phyloP scores from a whole-genome alignment of 2,797 vertebrate species.

The Tapirus indicus region DNA sequence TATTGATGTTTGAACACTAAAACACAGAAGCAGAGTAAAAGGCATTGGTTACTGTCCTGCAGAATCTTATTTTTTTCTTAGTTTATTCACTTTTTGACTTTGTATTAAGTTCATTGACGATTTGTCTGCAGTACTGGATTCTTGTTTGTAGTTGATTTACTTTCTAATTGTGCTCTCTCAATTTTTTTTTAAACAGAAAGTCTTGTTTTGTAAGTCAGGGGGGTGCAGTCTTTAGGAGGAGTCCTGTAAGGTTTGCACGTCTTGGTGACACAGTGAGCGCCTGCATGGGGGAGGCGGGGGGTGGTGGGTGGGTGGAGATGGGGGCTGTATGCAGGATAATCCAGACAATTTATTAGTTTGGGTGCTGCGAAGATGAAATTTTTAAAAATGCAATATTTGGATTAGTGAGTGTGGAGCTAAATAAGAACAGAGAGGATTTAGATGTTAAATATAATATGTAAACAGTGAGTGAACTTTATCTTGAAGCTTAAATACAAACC shows the following conservation, averaged over 20 bases:
- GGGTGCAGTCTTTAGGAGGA: neutral
- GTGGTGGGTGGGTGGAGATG: rapidly evolving
- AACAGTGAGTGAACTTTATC: conserved; percentile 8
- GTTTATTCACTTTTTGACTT: conserved; percentile 47
- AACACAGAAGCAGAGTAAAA: neutral
- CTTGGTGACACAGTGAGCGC: neutral
- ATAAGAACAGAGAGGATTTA: neutral
- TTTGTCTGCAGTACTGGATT: conserved; percentile 46
- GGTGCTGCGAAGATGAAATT: neutral
- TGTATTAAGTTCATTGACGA: neutral
- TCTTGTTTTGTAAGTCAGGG: neutral
- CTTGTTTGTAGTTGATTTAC: conserved; percentile 5
- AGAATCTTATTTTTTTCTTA: conserved; percentile 64
- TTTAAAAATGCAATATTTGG: neutral
- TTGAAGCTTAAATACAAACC: conserved; percentile 28
- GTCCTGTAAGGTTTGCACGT: conserved; percentile 38
- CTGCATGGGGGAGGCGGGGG: rapidly evolving
- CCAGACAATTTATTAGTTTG: neutral
- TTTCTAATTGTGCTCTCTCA: neutral
- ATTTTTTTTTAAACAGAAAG: neutral
- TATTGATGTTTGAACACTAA: conserved; percentile 63
- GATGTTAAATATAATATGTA: neutral
- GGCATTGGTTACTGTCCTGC: neutral
- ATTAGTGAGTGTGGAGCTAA: neutral
- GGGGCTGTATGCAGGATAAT: neutral